Percentiles rank a stretch among this genome's conserved stretches.
Evolutionary conservation across 1,140 invertebrate species (phyloP).

Genomic region (Papilio aristodemus): DNA sequence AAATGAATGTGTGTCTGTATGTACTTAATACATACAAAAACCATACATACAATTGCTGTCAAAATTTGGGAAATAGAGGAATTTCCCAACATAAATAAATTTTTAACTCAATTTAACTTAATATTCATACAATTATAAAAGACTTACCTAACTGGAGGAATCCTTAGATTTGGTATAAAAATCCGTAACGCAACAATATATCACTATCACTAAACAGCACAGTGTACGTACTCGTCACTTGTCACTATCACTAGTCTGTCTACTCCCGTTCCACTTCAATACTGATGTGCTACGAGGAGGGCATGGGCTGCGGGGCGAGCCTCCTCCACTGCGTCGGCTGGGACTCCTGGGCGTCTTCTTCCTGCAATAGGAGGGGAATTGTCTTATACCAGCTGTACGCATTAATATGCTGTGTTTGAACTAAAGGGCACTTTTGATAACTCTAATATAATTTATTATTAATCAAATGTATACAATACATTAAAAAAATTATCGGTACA

Average conservation of each 20-base stretch:
- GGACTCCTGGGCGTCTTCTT: constrained; percentile 55
- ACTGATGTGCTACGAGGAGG: constrained; percentile 56
- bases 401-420: no score
- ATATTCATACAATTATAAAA: not conserved
- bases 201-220: not conserved
- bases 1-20: no score
- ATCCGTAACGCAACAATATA: not conserved
- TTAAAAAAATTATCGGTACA: no score
- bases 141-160: not conserved
- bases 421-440: no score
- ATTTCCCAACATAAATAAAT: no score
- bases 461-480: no score
- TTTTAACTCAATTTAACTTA: not conserved
- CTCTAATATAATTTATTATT: no score
- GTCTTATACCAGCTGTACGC: no score
- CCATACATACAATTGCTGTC: no score
- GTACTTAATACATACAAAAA: no score
- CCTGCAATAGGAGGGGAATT: no score
- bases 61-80: no score
- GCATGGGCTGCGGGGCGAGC: constrained; percentile 60
- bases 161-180: not conserved
- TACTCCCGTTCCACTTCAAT: not conserved
- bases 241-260: not conserved
- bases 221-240: not conserved
- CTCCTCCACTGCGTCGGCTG: constrained; percentile 60